Evolutionary conservation across 2,888 invertebrate species (phyloP).

Genomic region (Agonopterix alstromeriana): DNA sequence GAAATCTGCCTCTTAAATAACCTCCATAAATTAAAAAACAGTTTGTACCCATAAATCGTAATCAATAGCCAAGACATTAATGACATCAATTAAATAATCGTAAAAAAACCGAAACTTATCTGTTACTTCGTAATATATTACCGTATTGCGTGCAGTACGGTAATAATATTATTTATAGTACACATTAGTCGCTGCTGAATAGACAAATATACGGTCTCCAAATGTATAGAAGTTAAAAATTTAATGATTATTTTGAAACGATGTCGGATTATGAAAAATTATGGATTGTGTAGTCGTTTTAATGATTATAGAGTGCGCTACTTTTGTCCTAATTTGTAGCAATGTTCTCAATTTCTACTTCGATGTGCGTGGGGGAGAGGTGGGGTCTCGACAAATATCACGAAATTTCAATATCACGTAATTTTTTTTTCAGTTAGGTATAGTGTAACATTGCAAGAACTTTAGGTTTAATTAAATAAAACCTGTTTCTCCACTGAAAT

Average conservation of each 20-base stretch:
- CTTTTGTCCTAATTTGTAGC: no score
- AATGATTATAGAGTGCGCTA: no score
- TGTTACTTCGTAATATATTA: conserved; percentile 37
- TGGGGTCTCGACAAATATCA: no score
- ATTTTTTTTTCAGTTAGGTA: no score
- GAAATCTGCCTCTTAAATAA: no score
- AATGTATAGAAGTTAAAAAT: conserved; percentile 16
- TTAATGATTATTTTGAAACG: conserved; percentile 40
- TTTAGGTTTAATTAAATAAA: no score
- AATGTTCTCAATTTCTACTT: no score
- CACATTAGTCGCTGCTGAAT: conserved; percentile 33
- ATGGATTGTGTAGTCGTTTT: conserved; percentile 10
- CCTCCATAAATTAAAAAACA: conserved; percentile 8
- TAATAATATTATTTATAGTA: conserved; percentile 24
- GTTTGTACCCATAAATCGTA: conserved; percentile 46
- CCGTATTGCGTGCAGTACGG: conserved; percentile 34
- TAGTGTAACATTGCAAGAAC: no score
- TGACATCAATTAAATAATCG: conserved; percentile 58
- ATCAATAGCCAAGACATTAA: conserved; percentile 50
- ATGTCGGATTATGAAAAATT: conserved; percentile 32
- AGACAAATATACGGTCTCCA: conserved; percentile 20
- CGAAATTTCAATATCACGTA: no score
- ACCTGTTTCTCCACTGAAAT: no score
- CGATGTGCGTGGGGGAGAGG: no score
- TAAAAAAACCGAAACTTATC: conserved; percentile 40